These are phyloP conservation scores for Ptychoptera albimana DNA, from an alignment of 2,888 invertebrate species.

Conservation along the genomic window DNA sequence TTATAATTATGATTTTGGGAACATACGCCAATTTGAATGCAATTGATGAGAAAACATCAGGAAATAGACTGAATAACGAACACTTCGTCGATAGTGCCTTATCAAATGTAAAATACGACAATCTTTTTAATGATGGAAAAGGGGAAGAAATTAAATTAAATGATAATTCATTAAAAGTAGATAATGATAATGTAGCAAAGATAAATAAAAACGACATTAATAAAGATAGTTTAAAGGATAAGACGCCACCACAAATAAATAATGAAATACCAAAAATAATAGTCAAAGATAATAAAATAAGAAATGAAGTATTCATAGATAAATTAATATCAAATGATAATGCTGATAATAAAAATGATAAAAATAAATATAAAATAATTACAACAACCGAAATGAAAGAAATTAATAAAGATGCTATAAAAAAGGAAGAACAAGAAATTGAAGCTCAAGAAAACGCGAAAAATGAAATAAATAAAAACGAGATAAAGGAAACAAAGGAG, in stretches of 20 bases:
- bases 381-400: constrained; percentile 22
- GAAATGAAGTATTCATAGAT: neutral
- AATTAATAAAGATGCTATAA: constrained; percentile 12
- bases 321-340: constrained; percentile 12
- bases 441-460: constrained; percentile 16
- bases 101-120: no score
- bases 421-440: constrained; percentile 15
- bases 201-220: no score
- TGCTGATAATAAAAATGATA: constrained; percentile 27
- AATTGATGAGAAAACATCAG: constrained; percentile 41
- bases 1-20: constrained; percentile 77
- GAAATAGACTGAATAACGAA: constrained; percentile 6
- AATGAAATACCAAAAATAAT: neutral
- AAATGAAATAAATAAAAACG: constrained; percentile 23
- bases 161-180: no score
- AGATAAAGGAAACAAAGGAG: constrained; percentile 24
- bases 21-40: constrained; percentile 78
- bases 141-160: no score
- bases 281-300: constrained; percentile 2
- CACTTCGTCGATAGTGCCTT: no score
- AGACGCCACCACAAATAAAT: constrained; percentile 17
- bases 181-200: no score
- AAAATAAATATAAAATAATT: constrained; percentile 32
- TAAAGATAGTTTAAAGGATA: no score
- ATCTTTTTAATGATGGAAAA: no score